Evolutionary conservation across 2,888 invertebrate genomes (phyloP).

Genomic region (Agrochola macilenta): DNA sequence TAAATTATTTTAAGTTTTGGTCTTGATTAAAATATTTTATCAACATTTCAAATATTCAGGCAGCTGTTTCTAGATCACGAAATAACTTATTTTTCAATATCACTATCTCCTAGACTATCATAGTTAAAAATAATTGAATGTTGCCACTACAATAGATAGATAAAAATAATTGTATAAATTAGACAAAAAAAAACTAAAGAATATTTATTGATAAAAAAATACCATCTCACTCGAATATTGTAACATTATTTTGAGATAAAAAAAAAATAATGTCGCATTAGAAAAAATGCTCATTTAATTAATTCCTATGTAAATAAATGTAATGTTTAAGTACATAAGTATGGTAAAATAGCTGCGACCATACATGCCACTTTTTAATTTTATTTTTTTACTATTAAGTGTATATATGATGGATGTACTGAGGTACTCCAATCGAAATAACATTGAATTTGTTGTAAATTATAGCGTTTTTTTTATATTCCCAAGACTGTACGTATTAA

Average conservation of each 20-base stretch:
- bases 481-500: constrained; percentile 89
- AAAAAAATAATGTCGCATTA: constrained; percentile 60
- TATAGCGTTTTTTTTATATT: constrained; percentile 86
- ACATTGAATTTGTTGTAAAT: constrained; percentile 83
- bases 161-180: constrained; percentile 86
- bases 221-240: constrained; percentile 63
- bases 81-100: constrained; percentile 56
- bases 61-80: constrained; percentile 8
- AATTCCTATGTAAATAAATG: constrained; percentile 87
- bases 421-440: constrained; percentile 60
- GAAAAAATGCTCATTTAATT: constrained; percentile 72
- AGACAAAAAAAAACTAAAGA: constrained; percentile 72
- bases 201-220: constrained; percentile 68
- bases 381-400: constrained; percentile 69
- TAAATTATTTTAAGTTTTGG: constrained; percentile 14
- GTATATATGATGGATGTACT: constrained; percentile 75
- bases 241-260: constrained; percentile 64
- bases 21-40: background rate
- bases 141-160: constrained; percentile 85
- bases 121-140: constrained; percentile 72
- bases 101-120: constrained; percentile 48
- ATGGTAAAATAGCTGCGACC: constrained; percentile 61
- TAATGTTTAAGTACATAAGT: constrained; percentile 70
- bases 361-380: constrained; percentile 69
- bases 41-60: constrained; percentile 7